Percentiles rank a stretch among this genome's conserved stretches.
Conservation (phyloP, 2,888 invertebrate species). For the Taphrorychus bicolor region DNA sequence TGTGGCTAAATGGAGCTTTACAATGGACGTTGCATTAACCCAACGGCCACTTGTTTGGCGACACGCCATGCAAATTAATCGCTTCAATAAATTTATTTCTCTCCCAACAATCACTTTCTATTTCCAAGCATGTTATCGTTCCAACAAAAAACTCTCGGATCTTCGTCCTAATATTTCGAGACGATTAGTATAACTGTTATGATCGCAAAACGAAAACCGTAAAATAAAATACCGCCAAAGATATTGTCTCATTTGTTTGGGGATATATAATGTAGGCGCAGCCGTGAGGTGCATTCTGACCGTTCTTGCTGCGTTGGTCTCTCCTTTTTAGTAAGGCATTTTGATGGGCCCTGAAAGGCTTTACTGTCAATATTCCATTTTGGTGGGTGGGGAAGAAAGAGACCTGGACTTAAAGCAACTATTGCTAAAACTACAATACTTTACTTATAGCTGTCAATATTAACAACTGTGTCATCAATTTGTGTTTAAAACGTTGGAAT, state of each 20-base stretch:
- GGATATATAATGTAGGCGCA: not conserved
- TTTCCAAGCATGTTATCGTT: not conserved
- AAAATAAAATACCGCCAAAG: too few species aligned
- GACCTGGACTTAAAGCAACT: too few species aligned
- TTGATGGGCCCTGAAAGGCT: too few species aligned
- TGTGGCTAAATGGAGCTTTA: not conserved
- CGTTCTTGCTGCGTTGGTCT: not conserved
- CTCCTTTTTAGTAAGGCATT: not conserved
- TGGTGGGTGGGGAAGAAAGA: too few species aligned
- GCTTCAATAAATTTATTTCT: conserved; percentile 1
- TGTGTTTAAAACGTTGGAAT: too few species aligned
- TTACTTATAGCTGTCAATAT: too few species aligned
- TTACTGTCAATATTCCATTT: too few species aligned
- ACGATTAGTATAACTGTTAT: not conserved
- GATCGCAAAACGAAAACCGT: too few species aligned
- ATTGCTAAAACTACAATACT: too few species aligned
- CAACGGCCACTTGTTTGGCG: not conserved
- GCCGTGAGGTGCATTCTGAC: not conserved
- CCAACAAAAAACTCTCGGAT: not conserved
- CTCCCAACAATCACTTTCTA: conserved; percentile 1
- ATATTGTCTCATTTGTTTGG: not conserved
- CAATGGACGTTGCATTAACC: not conserved
- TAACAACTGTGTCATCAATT: too few species aligned
- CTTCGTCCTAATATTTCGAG: not conserved
- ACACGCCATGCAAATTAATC: conserved; percentile 2